These are phyloP conservation scores for Clavelina lepadiformis DNA, from an alignment of 23 tunicate species.

Conservation along the genomic window DNA sequence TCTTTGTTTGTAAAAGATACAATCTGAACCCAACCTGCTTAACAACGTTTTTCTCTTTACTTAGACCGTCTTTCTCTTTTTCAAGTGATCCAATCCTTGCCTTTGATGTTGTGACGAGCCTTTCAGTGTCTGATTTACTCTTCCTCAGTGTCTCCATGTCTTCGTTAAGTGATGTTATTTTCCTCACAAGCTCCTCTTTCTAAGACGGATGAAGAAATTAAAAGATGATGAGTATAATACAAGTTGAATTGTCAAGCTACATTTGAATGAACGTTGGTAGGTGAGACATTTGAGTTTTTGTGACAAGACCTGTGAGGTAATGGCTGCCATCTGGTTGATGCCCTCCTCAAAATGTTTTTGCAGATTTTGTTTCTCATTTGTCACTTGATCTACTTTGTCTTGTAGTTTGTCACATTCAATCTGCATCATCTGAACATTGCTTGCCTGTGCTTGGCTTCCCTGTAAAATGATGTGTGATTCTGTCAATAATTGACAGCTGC, in stretches of 20 bases:
- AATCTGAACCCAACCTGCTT: slow-evolving; percentile 56
- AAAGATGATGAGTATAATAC: not conserved
- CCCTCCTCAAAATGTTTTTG: slow-evolving; percentile 56
- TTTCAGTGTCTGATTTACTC: slow-evolving; percentile 38
- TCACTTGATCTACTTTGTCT: slow-evolving; percentile 61
- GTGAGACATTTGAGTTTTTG: too few species aligned
- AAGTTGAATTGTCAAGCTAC: slow-evolving; percentile 1
- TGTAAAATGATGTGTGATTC: slow-evolving; percentile 9
- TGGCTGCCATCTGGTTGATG: slow-evolving; percentile 14
- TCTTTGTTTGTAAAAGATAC: too few species aligned
- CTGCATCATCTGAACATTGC: slow-evolving; percentile 84
- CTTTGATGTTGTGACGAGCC: slow-evolving; percentile 21
- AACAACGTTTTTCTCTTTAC: slow-evolving; percentile 32
- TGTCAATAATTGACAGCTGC: too few species aligned
- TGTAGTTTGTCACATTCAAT: slow-evolving; percentile 76
- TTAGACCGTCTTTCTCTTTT: slow-evolving; percentile 34
- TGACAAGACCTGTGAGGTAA: slow-evolving; percentile 33
- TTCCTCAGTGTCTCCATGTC: slow-evolving; percentile 25
- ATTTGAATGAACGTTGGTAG: too few species aligned
- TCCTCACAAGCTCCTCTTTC: slow-evolving; percentile 38
- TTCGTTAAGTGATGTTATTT: slow-evolving; percentile 13
- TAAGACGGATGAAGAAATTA: not conserved
- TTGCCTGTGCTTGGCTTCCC: slow-evolving; percentile 76
- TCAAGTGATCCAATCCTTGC: slow-evolving; percentile 26
- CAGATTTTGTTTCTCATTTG: slow-evolving; percentile 38